Evolutionary conservation across 2,113 vertebrate species (phyloP), one percentile per base, ranked within the genome.

Genomic region (Zootoca vivipara): DNA sequence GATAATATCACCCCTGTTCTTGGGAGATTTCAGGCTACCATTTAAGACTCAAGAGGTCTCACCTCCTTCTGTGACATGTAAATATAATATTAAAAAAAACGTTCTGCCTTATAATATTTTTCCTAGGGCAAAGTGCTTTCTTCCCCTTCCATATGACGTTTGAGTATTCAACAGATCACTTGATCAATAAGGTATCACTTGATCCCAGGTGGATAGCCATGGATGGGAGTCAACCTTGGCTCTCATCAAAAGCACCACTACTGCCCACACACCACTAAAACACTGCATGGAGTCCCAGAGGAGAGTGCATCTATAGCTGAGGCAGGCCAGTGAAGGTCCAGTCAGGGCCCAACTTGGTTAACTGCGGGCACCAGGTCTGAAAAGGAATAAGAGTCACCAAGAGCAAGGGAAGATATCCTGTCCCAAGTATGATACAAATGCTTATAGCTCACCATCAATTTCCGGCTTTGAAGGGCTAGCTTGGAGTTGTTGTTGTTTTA

Each of bases 1-100:
- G 79, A 90, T 83, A 90, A 78, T 46, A 87, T 83, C 67, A 83
- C 18, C 80, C 28, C 64, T 82, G 74, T 83, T 83, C 74, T 84
- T 85, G 67, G 83, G 82, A 85, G 84, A 85, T 88, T 64, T 78
- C 77, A 89, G 92, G 82, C 72, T 88, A 92, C 67, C 58, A 89
- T 86, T 88, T 73, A 86, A 83, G 92, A 89, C 33, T 78, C 38
- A 72, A 64, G 74, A 78, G 20, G 89, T 85, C 73, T 42, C 67
- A 58, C 18, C 52, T 91, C 85, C 84, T 87, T 74, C 79, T 90
- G 13, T 92, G 83, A 69, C 0, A 33, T 67, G 62, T 70, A 87
- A 82, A 87, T 42, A 38, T 18, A 85, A 82, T 67, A 52, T 52
- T 52, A 52, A 52, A 12, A 70, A 90, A 72, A 87, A 30, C 42